phyloP scores from a whole-genome alignment of 2,888 invertebrate genomes.

The Lymantria monacha region DNA sequence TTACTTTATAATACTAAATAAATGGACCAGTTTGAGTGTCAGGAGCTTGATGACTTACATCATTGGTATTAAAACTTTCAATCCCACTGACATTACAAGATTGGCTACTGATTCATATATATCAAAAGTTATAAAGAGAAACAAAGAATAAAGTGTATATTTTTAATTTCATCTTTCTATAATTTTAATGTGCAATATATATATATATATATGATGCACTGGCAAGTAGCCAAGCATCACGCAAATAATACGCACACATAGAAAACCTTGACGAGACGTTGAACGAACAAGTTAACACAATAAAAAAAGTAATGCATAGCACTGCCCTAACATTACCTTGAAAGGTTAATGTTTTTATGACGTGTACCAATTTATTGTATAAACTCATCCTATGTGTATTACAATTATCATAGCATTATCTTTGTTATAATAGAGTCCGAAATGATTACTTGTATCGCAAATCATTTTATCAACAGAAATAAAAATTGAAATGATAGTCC shows the following conservation, averaged over 20 bases:
- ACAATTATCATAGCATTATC: slow-evolving; percentile 40
- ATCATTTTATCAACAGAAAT: neutral
- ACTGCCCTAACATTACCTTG: slow-evolving; percentile 53
- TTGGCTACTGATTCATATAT: slow-evolving; percentile 32
- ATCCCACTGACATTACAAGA: slow-evolving; percentile 6
- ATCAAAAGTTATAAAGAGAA: slow-evolving; percentile 25
- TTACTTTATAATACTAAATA: neutral
- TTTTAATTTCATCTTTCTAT: slow-evolving; percentile 38
- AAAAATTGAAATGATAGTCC: neutral
- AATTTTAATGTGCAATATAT: slow-evolving; percentile 25
- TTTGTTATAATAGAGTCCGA: slow-evolving; percentile 6
- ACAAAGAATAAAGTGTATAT: slow-evolving; percentile 33
- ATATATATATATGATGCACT: slow-evolving; percentile 42
- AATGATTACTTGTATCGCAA: neutral
- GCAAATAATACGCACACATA: slow-evolving; percentile 36
- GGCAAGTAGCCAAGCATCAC: slow-evolving; percentile 51
- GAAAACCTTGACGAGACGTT: slow-evolving; percentile 35
- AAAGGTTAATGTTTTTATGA: slow-evolving; percentile 48
- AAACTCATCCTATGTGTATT: slow-evolving; percentile 34
- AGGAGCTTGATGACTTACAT: slow-evolving; percentile 4
- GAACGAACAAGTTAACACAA: slow-evolving; percentile 43
- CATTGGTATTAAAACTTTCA: slow-evolving; percentile 2
- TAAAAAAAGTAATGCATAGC: slow-evolving; percentile 39
- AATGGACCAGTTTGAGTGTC: no score
- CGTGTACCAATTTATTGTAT: slow-evolving; percentile 20